A percentile compares a stretch with the other conserved stretches of the same genome.
Conservation (phyloP, 2,113 vertebrate genomes). For the Eleginops maclovinus region DNA sequence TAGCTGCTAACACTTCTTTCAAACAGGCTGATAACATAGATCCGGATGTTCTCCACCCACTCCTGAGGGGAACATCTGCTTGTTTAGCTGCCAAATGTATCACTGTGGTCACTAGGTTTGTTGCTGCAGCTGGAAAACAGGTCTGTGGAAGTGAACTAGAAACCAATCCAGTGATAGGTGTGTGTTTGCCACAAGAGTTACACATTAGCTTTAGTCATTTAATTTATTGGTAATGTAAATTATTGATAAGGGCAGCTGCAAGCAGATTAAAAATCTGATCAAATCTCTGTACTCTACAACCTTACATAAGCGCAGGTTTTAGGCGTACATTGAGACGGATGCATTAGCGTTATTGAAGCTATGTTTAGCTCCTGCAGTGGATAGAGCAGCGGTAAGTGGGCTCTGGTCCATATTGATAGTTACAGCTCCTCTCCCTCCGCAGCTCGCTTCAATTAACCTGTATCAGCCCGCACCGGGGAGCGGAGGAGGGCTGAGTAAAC, state of each 20-base stretch:
- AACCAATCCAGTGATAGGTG: no score
- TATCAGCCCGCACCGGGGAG: constrained; percentile 19
- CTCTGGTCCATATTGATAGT: constrained; percentile 53
- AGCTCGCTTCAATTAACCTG: constrained; percentile 75
- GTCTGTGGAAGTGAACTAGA: background rate
- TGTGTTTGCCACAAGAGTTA: no score
- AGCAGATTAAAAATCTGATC: background rate
- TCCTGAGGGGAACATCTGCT: no score
- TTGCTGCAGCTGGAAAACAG: background rate
- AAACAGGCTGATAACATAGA: no score
- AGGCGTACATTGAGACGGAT: constrained; percentile 28
- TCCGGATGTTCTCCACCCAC: no score
- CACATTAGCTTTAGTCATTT: background rate
- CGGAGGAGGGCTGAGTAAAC: constrained; percentile 32
- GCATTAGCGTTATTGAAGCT: constrained; percentile 45
- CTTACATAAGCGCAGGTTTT: background rate
- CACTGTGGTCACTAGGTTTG: background rate
- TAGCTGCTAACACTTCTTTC: no score
- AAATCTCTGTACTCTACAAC: no score
- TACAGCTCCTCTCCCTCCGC: constrained; percentile 62
- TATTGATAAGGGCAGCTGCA: background rate
- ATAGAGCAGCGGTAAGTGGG: constrained; percentile 28
- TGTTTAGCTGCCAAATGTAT: no score
- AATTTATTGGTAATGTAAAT: background rate
- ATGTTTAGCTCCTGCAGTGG: constrained; percentile 37